phyloP scores from a whole-genome alignment of 2,888 invertebrate genomes.

The Agriopis marginaria region DNA sequence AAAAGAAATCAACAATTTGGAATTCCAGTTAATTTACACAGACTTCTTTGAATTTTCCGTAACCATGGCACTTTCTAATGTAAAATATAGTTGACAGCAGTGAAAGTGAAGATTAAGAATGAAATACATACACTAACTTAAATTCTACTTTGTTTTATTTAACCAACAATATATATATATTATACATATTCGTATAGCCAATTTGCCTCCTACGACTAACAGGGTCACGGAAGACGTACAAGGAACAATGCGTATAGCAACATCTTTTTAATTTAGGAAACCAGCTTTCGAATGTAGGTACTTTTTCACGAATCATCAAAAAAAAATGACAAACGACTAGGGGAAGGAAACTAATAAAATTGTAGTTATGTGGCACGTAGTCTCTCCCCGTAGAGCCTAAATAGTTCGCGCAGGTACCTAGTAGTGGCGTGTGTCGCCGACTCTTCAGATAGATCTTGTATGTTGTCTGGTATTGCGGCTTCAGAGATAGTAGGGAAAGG shows the following conservation, averaged over 20 bases:
- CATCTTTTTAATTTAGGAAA: not conserved
- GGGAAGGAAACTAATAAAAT: not conserved
- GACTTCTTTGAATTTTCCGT: too few species aligned
- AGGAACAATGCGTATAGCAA: not conserved
- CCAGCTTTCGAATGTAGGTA: too few species aligned
- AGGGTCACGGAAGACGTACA: not conserved
- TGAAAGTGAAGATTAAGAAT: too few species aligned
- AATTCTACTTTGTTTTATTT: not conserved
- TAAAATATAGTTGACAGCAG: not conserved
- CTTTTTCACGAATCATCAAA: not conserved
- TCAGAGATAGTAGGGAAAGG: not conserved
- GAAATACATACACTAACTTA: not conserved
- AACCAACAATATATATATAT: not conserved
- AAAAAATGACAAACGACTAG: not conserved
- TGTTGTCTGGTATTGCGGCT: not conserved
- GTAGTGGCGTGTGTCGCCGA: conserved; percentile 32
- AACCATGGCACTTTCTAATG: too few species aligned
- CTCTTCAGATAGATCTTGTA: conserved; percentile 1
- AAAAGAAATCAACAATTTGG: conserved; percentile 6
- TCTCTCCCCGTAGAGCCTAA: conserved; percentile 62
- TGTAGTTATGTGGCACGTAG: conserved; percentile 36
- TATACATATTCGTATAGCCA: not conserved
- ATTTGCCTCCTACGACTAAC: not conserved
- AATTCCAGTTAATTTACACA: not conserved
- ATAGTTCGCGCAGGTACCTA: conserved; percentile 56